Evolutionary conservation across 2,888 invertebrate species (phyloP).

Genomic region (Frankliniella fusca): DNA sequence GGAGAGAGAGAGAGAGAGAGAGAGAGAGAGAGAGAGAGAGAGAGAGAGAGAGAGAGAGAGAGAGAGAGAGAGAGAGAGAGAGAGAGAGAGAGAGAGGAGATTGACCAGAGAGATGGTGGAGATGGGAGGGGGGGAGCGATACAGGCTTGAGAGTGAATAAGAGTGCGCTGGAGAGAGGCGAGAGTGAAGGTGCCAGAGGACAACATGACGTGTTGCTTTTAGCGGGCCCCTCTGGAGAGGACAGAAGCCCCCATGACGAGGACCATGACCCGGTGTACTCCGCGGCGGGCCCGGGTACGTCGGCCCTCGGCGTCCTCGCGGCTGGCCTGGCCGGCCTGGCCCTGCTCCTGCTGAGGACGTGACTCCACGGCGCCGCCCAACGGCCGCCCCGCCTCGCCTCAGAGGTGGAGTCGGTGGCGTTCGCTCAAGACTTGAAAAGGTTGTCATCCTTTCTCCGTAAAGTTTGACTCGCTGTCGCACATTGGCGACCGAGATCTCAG

Average conservation of each 20-base stretch:
- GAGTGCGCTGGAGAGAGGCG: background rate
- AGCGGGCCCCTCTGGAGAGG: slow-evolving; percentile 7
- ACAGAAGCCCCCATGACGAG: background rate
- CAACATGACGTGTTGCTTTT: slow-evolving; percentile 14
- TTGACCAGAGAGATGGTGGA: background rate
- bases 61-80: background rate
- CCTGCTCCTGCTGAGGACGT: too few relatives aligned
- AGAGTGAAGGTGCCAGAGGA: slow-evolving; percentile 35
- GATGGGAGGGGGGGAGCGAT: background rate
- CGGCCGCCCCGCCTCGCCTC: too few relatives aligned
- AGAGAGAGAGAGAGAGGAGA: slow-evolving; percentile 33
- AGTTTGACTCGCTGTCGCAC: too few relatives aligned
- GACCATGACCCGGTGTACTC: background rate
- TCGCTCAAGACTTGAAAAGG: too few relatives aligned
- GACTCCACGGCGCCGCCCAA: too few relatives aligned
- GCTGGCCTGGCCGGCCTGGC: too few relatives aligned
- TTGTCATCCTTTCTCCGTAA: too few relatives aligned
- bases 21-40: slow-evolving; percentile 34
- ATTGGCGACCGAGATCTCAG: too few relatives aligned
- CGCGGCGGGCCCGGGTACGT: too few relatives aligned
- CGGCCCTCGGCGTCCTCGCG: too few relatives aligned
- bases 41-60: slow-evolving; percentile 28
- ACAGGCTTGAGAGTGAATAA: background rate
- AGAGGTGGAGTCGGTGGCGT: too few relatives aligned
- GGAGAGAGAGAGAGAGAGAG: slow-evolving; percentile 32